Evolutionary conservation across 2,797 vertebrate species (phyloP).

Genomic region (Semotilus atromaculatus): DNA sequence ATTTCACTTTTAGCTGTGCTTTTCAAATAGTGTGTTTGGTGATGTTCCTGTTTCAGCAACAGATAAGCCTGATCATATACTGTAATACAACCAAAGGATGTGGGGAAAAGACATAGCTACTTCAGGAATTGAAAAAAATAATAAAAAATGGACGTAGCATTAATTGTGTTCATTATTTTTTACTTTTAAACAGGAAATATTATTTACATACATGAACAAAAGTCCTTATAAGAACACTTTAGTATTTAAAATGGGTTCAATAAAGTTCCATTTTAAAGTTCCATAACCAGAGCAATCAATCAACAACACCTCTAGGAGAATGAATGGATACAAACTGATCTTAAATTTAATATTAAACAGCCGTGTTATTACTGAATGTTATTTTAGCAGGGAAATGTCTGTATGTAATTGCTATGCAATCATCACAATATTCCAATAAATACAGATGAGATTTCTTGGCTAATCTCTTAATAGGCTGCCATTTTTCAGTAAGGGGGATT

Average conservation of each 20-base stretch:
- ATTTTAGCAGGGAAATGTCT: conserved; percentile 33
- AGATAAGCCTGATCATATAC: not conserved
- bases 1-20: not conserved
- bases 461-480: conserved; percentile 13
- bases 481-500: conserved; percentile 13
- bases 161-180: not conserved
- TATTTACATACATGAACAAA: not conserved
- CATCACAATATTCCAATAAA: conserved; percentile 46
- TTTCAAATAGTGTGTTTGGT: not conserved
- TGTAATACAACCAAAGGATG: not conserved
- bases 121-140: not conserved
- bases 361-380: conserved; percentile 40
- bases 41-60: not conserved
- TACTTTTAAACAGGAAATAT: not conserved
- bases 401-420: conserved; percentile 32
- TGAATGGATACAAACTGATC: not conserved
- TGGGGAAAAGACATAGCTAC: not conserved
- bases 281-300: not conserved
- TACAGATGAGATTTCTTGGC: conserved; percentile 20
- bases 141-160: not conserved
- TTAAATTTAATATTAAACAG: conserved; percentile 41
- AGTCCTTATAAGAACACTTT: not conserved
- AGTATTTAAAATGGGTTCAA: not conserved
- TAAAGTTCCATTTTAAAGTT: not conserved
- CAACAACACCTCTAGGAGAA: not conserved